Conservation (phyloP, 1,140 invertebrate genomes). For the Bombus huntii region DNA sequence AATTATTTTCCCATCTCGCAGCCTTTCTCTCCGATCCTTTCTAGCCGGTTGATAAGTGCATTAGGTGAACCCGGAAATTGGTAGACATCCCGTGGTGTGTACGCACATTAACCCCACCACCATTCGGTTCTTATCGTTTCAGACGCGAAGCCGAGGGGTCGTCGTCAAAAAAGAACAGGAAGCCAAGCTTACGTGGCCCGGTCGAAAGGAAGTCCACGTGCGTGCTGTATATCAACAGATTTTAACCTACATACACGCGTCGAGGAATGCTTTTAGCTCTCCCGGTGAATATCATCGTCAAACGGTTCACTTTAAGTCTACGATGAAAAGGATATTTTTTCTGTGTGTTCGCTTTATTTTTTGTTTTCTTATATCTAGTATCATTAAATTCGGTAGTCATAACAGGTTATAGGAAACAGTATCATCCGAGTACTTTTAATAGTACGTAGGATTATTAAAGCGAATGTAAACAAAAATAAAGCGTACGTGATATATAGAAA, state of each 20-base stretch:
- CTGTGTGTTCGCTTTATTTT: not conserved
- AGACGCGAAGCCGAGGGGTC: slow-evolving; percentile 15
- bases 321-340: not conserved
- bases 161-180: slow-evolving; percentile 26
- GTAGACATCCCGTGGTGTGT: slow-evolving; percentile 64
- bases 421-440: not conserved
- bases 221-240: slow-evolving; percentile 58
- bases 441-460: not conserved
- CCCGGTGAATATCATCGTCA: slow-evolving; percentile 16
- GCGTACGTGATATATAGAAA: not conserved
- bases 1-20: slow-evolving; percentile 53
- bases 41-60: slow-evolving; percentile 62
- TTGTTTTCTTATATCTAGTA: not conserved
- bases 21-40: slow-evolving; percentile 40
- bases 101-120: slow-evolving; percentile 63
- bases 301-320: slow-evolving; percentile 28
- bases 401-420: not conserved
- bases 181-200: slow-evolving; percentile 24
- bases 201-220: slow-evolving; percentile 47
- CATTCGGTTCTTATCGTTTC: slow-evolving; percentile 42
- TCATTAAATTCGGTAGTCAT: too few relatives aligned
- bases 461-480: not conserved
- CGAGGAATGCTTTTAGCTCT: slow-evolving; percentile 60
- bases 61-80: slow-evolving; percentile 69
- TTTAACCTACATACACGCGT: slow-evolving; percentile 61